Percentiles rank a stretch among this genome's conserved stretches.
These are phyloP conservation scores for Caretta caretta DNA, from an alignment of 2,113 vertebrate species.

Conservation along the genomic window DNA sequence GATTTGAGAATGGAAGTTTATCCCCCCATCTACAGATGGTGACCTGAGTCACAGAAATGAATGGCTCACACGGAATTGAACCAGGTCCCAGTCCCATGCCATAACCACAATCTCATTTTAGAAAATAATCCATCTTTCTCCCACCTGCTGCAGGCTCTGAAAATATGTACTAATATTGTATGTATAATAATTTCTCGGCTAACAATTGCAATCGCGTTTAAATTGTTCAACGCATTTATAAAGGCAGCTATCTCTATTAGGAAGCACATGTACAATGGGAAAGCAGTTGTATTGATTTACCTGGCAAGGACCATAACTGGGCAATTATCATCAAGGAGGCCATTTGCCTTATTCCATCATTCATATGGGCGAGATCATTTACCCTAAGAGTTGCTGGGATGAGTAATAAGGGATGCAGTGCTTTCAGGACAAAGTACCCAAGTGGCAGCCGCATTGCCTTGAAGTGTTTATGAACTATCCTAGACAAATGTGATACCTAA, in stretches of 20 bases:
- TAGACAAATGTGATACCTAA: neutral
- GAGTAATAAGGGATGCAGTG: too few species aligned
- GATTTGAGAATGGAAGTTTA: slow-evolving; percentile 38
- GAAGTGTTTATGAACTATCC: neutral
- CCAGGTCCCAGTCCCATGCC: neutral
- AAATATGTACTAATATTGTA: neutral
- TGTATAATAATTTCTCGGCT: neutral
- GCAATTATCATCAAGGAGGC: neutral
- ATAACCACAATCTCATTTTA: neutral
- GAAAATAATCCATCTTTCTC: neutral
- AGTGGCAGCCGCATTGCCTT: neutral
- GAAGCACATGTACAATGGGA: neutral
- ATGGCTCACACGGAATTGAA: neutral
- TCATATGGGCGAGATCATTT: too few species aligned
- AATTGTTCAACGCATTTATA: neutral
- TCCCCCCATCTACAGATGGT: slow-evolving; percentile 24
- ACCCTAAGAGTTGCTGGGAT: neutral
- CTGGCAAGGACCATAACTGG: neutral
- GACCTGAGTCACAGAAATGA: slow-evolving; percentile 1
- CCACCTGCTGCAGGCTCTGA: neutral
- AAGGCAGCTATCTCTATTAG: neutral
- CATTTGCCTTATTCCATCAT: neutral
- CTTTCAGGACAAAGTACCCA: neutral
- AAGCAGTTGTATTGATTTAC: neutral
- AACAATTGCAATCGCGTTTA: fast-evolving